Conservation (phyloP, 2,113 vertebrate genomes). For the Larimichthys polyactis region DNA sequence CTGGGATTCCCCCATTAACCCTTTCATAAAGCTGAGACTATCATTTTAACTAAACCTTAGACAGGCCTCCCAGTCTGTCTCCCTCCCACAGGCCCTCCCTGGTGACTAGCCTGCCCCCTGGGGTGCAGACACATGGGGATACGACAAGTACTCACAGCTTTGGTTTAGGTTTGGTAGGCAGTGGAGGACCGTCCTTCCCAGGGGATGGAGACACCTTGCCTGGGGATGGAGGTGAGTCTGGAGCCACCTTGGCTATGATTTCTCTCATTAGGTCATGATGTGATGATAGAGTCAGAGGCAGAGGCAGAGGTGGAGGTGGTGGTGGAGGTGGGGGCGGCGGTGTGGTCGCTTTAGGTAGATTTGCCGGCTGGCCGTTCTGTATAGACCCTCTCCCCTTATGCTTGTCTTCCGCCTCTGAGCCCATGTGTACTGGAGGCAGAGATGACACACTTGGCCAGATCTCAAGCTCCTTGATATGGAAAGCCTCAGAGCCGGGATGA, state of each 20-base stretch:
- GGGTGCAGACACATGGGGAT: slow-evolving; percentile 25
- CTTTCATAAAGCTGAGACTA: slow-evolving; percentile 44
- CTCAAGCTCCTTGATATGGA: slow-evolving; percentile 85
- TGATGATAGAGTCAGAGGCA: background rate
- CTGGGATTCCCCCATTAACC: slow-evolving; percentile 65
- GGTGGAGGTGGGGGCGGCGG: slow-evolving; percentile 48
- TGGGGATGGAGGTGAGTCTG: slow-evolving; percentile 58
- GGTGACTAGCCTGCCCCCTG: slow-evolving; percentile 1
- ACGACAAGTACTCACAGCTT: slow-evolving; percentile 93
- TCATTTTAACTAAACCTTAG: slow-evolving; percentile 50
- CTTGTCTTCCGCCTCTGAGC: slow-evolving; percentile 63
- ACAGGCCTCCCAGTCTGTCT: slow-evolving; percentile 26
- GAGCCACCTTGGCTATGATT: slow-evolving; percentile 39
- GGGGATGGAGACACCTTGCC: slow-evolving; percentile 82
- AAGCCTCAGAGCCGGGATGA: slow-evolving; percentile 73
- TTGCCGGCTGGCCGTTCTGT: slow-evolving; percentile 79
- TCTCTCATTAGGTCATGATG: slow-evolving; percentile 52
- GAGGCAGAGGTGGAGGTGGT: slow-evolving; percentile 46
- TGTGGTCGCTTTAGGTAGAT: slow-evolving; percentile 58
- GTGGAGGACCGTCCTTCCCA: slow-evolving; percentile 89
- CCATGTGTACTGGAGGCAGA: slow-evolving; percentile 78
- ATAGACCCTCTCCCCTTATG: slow-evolving; percentile 72
- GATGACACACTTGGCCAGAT: slow-evolving; percentile 82
- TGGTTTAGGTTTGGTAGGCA: slow-evolving; percentile 92
- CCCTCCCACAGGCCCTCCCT: slow-evolving; percentile 7